Percentiles rank a stretch among this genome's conserved stretches.
Conservation (phyloP, 2,797 vertebrate genomes). For the Discoglossus pictus region DNA sequence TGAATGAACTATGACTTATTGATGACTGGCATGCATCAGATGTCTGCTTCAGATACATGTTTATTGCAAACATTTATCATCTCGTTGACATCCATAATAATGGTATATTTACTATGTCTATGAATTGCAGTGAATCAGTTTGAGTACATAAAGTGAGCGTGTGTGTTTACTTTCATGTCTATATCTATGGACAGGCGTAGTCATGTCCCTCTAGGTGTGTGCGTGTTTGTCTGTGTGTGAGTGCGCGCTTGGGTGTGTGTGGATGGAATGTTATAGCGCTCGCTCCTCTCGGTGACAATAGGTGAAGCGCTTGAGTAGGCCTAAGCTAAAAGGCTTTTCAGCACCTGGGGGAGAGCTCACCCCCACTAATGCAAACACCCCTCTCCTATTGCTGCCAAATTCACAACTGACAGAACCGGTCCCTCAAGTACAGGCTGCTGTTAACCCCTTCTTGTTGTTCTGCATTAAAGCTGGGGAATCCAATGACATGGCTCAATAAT, state of each 20-base stretch:
- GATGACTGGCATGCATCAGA: too few relatives aligned
- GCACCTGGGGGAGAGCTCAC: slow-evolving; percentile 42
- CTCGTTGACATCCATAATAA: too few relatives aligned
- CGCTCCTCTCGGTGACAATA: slow-evolving; percentile 46
- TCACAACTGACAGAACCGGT: slow-evolving; percentile 49
- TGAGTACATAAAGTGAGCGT: too few relatives aligned
- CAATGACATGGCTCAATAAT: slow-evolving; percentile 9
- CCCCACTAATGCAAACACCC: slow-evolving; percentile 15
- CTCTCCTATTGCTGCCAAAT: slow-evolving; percentile 32
- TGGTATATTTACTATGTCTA: too few relatives aligned
- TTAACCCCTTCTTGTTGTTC: slow-evolving; percentile 36
- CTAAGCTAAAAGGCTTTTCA: slow-evolving; percentile 50
- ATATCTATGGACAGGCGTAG: not conserved
- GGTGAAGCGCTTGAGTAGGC: slow-evolving; percentile 43
- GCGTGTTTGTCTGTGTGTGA: slow-evolving; percentile 7
- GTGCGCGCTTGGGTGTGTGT: slow-evolving; percentile 39
- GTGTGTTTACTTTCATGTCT: too few relatives aligned
- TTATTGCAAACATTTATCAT: too few relatives aligned
- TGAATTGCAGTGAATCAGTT: too few relatives aligned
- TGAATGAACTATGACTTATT: too few relatives aligned
- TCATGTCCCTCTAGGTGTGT: not conserved
- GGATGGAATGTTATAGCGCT: slow-evolving; percentile 44
- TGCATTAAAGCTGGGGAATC: not conserved
- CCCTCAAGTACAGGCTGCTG: slow-evolving; percentile 33
- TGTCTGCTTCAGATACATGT: too few relatives aligned